Conservation (phyloP, 2,797 vertebrate genomes). For the Taenioides sp. region DNA sequence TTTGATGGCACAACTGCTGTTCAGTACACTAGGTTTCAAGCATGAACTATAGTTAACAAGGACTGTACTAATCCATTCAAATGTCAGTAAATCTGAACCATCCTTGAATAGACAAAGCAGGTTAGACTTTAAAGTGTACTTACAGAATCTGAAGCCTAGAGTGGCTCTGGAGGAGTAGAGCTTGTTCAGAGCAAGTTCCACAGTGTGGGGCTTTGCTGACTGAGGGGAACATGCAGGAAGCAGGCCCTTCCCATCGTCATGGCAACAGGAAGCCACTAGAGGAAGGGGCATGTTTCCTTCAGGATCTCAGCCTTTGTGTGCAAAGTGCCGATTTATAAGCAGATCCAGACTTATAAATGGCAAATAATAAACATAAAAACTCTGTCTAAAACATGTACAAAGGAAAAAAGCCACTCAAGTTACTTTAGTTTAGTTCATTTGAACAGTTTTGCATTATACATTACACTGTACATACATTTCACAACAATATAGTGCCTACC, state of each 20-base stretch:
- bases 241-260: slow-evolving; percentile 67
- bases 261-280: slow-evolving; percentile 77
- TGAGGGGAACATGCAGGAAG: slow-evolving; percentile 70
- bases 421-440: no score
- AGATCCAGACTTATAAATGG: no score
- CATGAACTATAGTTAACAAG: no score
- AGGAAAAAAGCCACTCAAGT: no score
- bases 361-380: no score
- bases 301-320: slow-evolving; percentile 13
- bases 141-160: not conserved
- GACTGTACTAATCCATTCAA: no score
- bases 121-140: not conserved
- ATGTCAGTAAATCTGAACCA: not conserved
- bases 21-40: not conserved
- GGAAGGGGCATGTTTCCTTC: slow-evolving; percentile 50
- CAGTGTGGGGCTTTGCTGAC: slow-evolving; percentile 58
- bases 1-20: not conserved
- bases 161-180: not conserved
- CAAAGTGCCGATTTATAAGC: not conserved
- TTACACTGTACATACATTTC: no score
- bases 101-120: not conserved
- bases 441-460: no score
- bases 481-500: no score
- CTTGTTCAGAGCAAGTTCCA: not conserved
- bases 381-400: no score